Percentiles rank a stretch among this genome's conserved stretches.
Conservation (phyloP, 2,797 vertebrate genomes). For the Pseudochirops corinnae region DNA sequence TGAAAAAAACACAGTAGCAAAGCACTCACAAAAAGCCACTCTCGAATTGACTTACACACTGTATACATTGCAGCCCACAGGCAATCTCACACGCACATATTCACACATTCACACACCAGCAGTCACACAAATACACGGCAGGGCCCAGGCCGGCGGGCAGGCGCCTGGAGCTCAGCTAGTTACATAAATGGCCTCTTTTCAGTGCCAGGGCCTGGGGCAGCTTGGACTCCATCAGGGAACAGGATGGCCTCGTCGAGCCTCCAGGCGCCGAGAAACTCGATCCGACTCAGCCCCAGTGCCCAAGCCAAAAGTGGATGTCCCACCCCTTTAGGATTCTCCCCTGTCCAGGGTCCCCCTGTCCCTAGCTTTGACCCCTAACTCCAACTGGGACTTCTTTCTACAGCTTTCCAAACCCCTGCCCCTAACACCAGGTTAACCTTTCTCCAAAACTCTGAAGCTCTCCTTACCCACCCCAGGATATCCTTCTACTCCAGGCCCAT, state of each 20-base stretch:
- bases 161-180: conserved; percentile 73
- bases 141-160: conserved; percentile 73
- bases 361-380: conserved; percentile 14
- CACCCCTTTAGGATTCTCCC: conserved; percentile 43
- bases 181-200: conserved; percentile 75
- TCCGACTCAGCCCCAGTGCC: conserved; percentile 70
- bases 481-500: neutral
- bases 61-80: neutral
- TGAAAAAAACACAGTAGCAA: neutral
- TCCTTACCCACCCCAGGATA: neutral
- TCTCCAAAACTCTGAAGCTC: neutral
- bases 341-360: conserved; percentile 17
- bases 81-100: neutral
- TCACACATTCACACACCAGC: conserved; percentile 49
- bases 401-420: neutral
- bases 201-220: conserved; percentile 81
- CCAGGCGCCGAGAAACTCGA: conserved; percentile 82
- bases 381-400: conserved; percentile 16
- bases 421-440: neutral
- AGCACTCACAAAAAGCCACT: neutral
- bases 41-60: neutral
- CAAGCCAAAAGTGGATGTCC: conserved; percentile 49
- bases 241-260: conserved; percentile 80
- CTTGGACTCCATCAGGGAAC: conserved; percentile 79
- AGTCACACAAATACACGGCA: conserved; percentile 67